Conservation (phyloP, 2,888 invertebrate species). For the Halocaridina rubra region DNA sequence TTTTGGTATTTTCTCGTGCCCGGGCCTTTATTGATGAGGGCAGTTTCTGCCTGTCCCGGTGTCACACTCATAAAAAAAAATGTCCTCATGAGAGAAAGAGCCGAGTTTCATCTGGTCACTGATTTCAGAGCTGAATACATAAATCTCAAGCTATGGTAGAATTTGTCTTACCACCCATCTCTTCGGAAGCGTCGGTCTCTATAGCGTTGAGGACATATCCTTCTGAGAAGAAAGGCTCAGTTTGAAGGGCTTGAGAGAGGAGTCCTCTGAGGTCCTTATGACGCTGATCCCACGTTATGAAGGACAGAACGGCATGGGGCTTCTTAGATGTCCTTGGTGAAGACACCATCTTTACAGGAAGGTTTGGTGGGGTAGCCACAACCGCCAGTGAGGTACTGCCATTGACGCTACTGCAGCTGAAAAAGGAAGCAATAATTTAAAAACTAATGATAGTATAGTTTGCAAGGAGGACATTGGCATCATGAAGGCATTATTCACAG, state of each 20-base stretch:
- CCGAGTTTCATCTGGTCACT: neutral
- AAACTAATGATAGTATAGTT: neutral
- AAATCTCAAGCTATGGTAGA: no score
- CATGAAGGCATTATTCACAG: no score
- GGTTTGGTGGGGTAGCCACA: neutral
- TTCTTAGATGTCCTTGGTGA: neutral
- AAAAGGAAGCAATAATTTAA: no score
- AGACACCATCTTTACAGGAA: neutral
- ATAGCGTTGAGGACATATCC: slow-evolving; percentile 40
- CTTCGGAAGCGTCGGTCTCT: slow-evolving; percentile 33
- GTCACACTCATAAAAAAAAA: no score
- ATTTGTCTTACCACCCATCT: slow-evolving; percentile 42
- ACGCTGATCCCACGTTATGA: slow-evolving; percentile 3
- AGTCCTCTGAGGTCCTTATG: slow-evolving; percentile 34
- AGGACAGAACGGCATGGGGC: slow-evolving; percentile 8
- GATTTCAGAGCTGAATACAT: no score
- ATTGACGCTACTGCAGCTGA: neutral
- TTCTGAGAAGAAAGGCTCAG: slow-evolving; percentile 19
- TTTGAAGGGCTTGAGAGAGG: slow-evolving; percentile 27
- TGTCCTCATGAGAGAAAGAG: no score
- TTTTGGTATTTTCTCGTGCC: no score
- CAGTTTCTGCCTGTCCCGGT: no score
- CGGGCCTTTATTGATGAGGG: no score
- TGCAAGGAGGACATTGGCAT: neutral
- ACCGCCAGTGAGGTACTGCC: neutral